A percentile compares a stretch with the other conserved stretches of the same genome.
These are phyloP conservation scores for Holocentrus rufus DNA, from an alignment of 2,797 vertebrate genomes.

Conservation along the genomic window DNA sequence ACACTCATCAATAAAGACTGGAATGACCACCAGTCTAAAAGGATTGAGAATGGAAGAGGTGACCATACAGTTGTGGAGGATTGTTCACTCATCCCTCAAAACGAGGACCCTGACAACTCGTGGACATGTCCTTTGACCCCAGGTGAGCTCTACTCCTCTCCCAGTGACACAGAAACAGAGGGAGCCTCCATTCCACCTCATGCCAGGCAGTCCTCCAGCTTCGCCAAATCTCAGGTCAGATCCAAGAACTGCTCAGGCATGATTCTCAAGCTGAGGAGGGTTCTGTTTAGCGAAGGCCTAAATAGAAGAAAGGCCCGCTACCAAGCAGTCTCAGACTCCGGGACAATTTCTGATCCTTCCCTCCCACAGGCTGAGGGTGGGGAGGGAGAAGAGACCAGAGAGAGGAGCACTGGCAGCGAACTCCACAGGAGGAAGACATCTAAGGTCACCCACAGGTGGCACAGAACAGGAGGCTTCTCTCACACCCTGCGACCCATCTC, in stretches of 20 bases:
- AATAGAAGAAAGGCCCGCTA: conserved; percentile 61
- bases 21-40: conserved; percentile 17
- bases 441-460: conserved; percentile 46
- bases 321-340: conserved; percentile 58
- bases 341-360: conserved; percentile 22
- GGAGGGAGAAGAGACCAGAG: conserved; percentile 1
- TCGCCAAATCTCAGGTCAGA: conserved; percentile 18
- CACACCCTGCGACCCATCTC: conserved; percentile 48
- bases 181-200: conserved; percentile 29
- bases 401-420: not conserved
- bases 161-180: conserved; percentile 59
- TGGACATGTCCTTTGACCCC: conserved; percentile 75
- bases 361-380: conserved; percentile 13
- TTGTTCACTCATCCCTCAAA: conserved; percentile 7
- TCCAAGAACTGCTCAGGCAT: conserved; percentile 71
- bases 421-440: conserved; percentile 37
- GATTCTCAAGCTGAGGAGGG: conserved; percentile 81
- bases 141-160: conserved; percentile 63
- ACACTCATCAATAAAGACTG: conserved; percentile 21
- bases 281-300: conserved; percentile 58
- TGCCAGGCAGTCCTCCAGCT: conserved; percentile 17
- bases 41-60: conserved; percentile 16
- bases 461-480: conserved; percentile 49
- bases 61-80: conserved; percentile 21
- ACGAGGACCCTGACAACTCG: conserved; percentile 35